Evolutionary conservation across 2,888 invertebrate genomes (phyloP), one percentile per base, ranked within the genome.

Genomic region (Augiades crinisus): DNA sequence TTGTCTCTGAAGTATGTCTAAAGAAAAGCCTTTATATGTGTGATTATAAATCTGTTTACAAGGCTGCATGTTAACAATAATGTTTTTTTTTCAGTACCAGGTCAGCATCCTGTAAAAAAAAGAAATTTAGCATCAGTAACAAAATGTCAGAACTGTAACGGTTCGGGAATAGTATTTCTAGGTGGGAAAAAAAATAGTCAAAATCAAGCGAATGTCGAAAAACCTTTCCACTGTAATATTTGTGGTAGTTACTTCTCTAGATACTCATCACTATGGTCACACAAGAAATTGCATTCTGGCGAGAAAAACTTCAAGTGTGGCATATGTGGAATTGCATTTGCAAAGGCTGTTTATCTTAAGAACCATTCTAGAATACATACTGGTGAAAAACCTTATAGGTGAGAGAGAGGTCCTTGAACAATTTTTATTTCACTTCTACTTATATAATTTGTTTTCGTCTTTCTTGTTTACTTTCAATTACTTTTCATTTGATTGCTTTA

Each of bases 311-410:
- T 96, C 81, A 96, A 96, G 82, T 96, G 96, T 81, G 94, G 94
- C 60, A 95, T 96, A 56, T 96, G 96, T 79, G 96, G 96, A 10
- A 91, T 96, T 72, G 95, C 96, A 27, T 96, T 96, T 76, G 96
- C 96, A 51, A 96, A 96, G 79, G 96, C 96, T 51, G 96, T 96
- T n/a, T 96, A 96, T 85, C 88, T 96, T 61, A 96, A 96, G 77
- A 96, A 96, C 74, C 96, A 96, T 77, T 95, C 95, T 43, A 91
- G 96, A 63, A 96, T 96, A 67, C 96, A 96, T 64, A 96, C 96
- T 0, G 96, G 96, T 40, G 92, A 92, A 70, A 90, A 90, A 56
- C 90, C 90, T 24, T 90, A 90, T 58, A 86, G 89, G 89, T 85
- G 63, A 55, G 55, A 34, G 7, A 34, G 41, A 49, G 49, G 49